phyloP scores from a whole-genome alignment of 2,113 vertebrate species.

The Eptesicus fuscus region DNA sequence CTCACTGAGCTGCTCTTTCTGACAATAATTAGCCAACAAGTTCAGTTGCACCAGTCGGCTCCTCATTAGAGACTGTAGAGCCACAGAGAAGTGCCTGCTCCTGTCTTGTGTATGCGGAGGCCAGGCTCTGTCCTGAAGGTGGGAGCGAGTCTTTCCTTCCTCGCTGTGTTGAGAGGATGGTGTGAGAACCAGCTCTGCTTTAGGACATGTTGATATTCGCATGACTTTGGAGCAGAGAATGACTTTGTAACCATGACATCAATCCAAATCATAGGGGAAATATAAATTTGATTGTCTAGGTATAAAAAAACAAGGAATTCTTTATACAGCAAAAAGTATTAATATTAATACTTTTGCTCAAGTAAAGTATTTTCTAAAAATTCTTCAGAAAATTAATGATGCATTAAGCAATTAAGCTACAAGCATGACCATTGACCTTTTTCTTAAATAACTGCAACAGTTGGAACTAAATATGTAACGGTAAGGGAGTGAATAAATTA shows the following conservation, averaged over 20 bases:
- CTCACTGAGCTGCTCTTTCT: background rate
- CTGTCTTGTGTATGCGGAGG: background rate
- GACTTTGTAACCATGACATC: background rate
- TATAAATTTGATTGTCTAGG: background rate
- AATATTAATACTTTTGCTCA: background rate
- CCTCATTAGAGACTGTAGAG: background rate
- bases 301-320: background rate
- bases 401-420: background rate
- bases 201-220: background rate
- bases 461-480: background rate
- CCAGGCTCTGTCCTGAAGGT: background rate
- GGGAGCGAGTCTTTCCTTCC: background rate
- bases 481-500: background rate
- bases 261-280: background rate
- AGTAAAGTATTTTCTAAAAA: background rate
- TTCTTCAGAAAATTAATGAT: background rate
- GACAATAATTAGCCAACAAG: background rate
- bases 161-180: accelerated
- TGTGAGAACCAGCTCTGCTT: background rate
- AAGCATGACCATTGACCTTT: background rate
- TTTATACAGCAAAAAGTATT: background rate
- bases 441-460: background rate
- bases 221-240: background rate
- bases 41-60: background rate
- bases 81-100: background rate